A percentile compares a stretch with the other conserved stretches of the same genome.
Conservation (phyloP, 2,113 vertebrate species). For the Ailurus styani region DNA sequence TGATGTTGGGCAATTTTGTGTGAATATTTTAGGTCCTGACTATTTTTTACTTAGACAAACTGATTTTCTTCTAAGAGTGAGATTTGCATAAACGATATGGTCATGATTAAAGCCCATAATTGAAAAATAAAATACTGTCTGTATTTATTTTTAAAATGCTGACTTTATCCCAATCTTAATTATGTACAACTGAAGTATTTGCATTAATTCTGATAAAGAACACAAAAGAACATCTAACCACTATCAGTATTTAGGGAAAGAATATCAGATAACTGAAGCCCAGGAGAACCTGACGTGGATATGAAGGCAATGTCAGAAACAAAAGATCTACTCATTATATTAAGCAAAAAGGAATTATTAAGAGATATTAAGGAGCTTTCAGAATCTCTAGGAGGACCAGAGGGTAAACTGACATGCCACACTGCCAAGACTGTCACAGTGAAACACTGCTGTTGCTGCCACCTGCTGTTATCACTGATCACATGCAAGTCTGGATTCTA, state of each 20-base stretch:
- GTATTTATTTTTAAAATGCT: not conserved
- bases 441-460: not conserved
- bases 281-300: too few relatives aligned
- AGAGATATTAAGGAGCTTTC: not conserved
- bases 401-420: not conserved
- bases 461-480: not conserved
- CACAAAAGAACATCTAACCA: not conserved
- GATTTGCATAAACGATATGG: not conserved
- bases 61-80: not conserved
- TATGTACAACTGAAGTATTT: not conserved
- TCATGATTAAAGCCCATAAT: not conserved
- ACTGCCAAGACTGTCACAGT: not conserved
- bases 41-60: not conserved
- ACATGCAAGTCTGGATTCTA: not conserved
- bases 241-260: not conserved
- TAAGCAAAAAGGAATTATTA: not conserved
- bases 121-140: not conserved
- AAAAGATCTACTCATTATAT: not conserved
- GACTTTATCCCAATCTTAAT: not conserved
- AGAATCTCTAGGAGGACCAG: not conserved
- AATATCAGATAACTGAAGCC: not conserved
- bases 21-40: not conserved
- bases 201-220: not conserved
- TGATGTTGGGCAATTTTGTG: not conserved
- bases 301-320: not conserved